A percentile compares a stretch with the other conserved stretches of the same genome.
These are phyloP conservation scores for Sebastes minor DNA, from an alignment of 2,797 vertebrate species.

Conservation along the genomic window DNA sequence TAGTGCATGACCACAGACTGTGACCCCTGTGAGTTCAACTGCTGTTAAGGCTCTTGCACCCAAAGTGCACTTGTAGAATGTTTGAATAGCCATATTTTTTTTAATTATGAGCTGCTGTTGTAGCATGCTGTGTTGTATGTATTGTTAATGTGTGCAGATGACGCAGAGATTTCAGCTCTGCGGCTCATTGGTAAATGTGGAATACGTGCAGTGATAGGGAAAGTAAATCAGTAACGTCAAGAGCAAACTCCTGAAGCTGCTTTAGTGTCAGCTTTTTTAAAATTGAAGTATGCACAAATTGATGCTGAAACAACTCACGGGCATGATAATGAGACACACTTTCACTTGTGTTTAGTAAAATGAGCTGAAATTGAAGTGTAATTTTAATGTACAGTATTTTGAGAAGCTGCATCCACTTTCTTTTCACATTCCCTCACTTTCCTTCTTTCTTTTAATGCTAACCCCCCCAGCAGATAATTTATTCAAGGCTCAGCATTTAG, in stretches of 20 bases:
- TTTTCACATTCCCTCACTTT: background rate
- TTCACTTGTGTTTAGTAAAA: background rate
- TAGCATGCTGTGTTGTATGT: background rate
- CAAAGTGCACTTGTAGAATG: conserved; percentile 13
- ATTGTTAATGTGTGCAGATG: background rate
- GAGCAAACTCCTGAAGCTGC: background rate
- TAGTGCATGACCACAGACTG: conserved; percentile 25
- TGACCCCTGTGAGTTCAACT: conserved; percentile 32
- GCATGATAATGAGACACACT: background rate
- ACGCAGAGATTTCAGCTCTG: background rate
- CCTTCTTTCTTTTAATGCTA: conserved; percentile 12
- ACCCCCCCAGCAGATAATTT: conserved; percentile 60
- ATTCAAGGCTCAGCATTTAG: conserved; percentile 77
- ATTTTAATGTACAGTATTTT: conserved; percentile 12
- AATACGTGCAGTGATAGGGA: background rate
- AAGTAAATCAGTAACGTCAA: background rate
- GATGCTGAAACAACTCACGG: background rate
- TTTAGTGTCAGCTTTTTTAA: background rate
- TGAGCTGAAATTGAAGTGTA: conserved; percentile 1
- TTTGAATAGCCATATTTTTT: conserved; percentile 2
- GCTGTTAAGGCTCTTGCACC: conserved; percentile 14
- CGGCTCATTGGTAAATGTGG: background rate
- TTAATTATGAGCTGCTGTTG: background rate
- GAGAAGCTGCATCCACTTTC: conserved; percentile 23
- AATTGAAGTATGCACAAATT: background rate